Conservation (phyloP, 2,113 vertebrate genomes). For the Pelobates fuscus region DNA sequence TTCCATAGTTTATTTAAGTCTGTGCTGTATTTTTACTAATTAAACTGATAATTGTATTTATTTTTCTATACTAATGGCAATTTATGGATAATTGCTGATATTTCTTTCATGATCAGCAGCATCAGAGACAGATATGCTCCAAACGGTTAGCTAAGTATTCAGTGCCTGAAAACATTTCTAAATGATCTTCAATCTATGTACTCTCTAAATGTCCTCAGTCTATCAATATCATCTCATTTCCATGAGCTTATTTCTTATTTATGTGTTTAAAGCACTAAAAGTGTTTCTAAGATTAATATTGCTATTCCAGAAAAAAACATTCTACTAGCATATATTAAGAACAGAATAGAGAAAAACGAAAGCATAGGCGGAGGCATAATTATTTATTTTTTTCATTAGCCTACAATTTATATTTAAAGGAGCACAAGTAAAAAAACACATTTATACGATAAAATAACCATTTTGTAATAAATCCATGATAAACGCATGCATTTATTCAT, state of each 20-base stretch:
- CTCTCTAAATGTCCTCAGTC: constrained; percentile 37
- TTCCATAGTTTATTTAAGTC: no score
- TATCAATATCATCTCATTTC: constrained; percentile 42
- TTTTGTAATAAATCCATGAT: no score
- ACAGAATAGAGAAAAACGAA: constrained; percentile 12
- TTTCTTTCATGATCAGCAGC: neutral
- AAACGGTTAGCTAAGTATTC: neutral
- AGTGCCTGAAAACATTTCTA: constrained; percentile 14
- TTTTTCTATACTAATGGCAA: no score
- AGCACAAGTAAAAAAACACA: neutral
- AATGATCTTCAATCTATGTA: constrained; percentile 31
- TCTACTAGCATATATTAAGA: neutral
- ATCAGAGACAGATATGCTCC: neutral
- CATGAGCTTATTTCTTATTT: constrained; percentile 42
- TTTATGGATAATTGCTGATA: no score
- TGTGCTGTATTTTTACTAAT: no score
- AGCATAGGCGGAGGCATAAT: neutral
- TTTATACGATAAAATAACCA: no score
- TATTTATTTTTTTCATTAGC: neutral
- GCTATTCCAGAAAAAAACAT: constrained; percentile 18
- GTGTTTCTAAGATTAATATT: constrained; percentile 40
- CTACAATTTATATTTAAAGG: neutral
- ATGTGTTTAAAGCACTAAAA: constrained; percentile 41
- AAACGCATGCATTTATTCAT: no score
- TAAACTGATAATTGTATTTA: no score